Conservation (phyloP, 2,888 invertebrate genomes). For the Phlogophora meticulosa region DNA sequence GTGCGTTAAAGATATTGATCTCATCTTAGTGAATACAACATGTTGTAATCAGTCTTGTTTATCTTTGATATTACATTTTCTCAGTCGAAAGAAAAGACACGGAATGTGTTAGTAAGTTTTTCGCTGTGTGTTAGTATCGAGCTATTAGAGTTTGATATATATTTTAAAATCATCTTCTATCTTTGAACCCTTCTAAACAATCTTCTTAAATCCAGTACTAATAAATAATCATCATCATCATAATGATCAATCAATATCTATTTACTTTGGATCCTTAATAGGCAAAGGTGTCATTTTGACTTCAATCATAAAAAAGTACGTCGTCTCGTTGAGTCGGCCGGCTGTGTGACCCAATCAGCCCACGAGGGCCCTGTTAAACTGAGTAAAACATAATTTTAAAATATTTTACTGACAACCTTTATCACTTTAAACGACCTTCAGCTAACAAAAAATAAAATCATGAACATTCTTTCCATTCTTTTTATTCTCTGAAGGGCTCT, state of each 20-base stretch:
- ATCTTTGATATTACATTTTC: neutral
- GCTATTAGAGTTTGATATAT: too few species aligned
- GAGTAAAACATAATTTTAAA: conserved; percentile 3
- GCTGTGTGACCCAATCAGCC: too few species aligned
- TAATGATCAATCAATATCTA: too few species aligned
- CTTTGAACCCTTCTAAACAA: neutral
- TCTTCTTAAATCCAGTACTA: too few species aligned
- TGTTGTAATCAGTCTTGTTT: conserved; percentile 5
- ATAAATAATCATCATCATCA: too few species aligned
- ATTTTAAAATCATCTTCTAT: neutral
- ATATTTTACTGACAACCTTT: neutral
- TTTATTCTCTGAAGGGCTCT: conserved; percentile 27
- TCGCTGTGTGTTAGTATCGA: too few species aligned
- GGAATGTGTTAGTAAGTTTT: neutral
- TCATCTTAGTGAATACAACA: conserved; percentile 1
- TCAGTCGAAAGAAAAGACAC: neutral
- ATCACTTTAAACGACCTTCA: conserved; percentile 9
- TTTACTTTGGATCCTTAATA: too few species aligned
- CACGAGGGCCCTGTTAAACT: neutral
- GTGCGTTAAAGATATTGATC: conserved; percentile 41
- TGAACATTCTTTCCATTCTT: conserved; percentile 22
- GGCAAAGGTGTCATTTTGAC: neutral
- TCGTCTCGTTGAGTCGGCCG: neutral
- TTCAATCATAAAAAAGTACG: neutral
- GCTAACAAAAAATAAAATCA: conserved; percentile 16